phyloP scores from a whole-genome alignment of 1,140 invertebrate species.

The Aphidius ervi region DNA sequence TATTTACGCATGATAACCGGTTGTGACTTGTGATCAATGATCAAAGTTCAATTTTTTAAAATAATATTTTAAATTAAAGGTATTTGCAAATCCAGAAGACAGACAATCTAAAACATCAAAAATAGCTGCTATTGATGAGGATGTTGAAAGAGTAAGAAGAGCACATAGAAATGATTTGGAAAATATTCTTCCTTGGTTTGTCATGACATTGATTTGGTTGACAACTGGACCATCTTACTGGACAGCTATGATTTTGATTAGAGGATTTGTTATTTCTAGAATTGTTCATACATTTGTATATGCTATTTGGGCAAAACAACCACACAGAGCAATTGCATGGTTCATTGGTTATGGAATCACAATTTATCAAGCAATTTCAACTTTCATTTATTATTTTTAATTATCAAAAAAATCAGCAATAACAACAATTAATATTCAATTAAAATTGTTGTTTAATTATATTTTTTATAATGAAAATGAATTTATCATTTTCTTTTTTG shows the following conservation, averaged over 20 bases:
- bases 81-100: conserved; percentile 61
- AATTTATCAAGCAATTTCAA: conserved; percentile 54
- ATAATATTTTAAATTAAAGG: conserved; percentile 42
- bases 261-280: conserved; percentile 56
- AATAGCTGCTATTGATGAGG: conserved; percentile 52
- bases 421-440: no score
- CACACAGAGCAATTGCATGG: conserved; percentile 56
- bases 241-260: conserved; percentile 59
- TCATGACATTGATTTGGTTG: conserved; percentile 59
- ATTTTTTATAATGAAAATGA: no score
- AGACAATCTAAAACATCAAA: conserved; percentile 39
- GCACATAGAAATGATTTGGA: conserved; percentile 69
- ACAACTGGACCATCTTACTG: conserved; percentile 55
- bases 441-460: no score
- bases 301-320: conserved; percentile 56
- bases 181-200: conserved; percentile 63
- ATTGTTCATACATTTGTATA: conserved; percentile 63
- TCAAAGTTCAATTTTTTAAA: background rate
- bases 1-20: background rate
- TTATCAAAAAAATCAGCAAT: background rate
- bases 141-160: conserved; percentile 60
- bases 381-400: conserved; percentile 45
- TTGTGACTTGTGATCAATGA: no score
- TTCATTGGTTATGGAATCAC: conserved; percentile 50
- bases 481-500: no score